phyloP scores from a whole-genome alignment of 2,113 vertebrate species.

The Melanerpes aurifrons region DNA sequence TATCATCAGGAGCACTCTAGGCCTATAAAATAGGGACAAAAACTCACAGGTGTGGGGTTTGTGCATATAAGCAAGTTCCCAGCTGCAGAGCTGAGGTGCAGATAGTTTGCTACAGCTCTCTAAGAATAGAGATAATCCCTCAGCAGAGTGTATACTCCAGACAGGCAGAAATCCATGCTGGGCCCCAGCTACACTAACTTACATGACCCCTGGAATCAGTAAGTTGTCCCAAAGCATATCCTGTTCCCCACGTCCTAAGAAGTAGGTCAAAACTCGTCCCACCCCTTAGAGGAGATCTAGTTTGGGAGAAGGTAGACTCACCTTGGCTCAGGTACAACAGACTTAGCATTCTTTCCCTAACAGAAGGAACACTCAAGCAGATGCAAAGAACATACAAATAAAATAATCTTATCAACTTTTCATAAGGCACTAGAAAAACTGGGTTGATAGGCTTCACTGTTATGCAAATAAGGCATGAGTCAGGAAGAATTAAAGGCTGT shows the following conservation, averaged over 20 bases:
- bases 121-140: background rate
- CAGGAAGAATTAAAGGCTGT: background rate
- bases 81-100: background rate
- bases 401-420: slow-evolving; percentile 21
- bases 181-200: background rate
- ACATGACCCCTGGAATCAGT: background rate
- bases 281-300: background rate
- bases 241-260: background rate
- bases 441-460: background rate
- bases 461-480: background rate
- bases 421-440: background rate
- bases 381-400: background rate
- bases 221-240: background rate
- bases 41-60: background rate
- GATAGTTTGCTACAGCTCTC: background rate
- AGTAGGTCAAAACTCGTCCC: background rate
- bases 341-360: background rate
- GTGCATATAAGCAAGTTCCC: background rate
- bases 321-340: background rate
- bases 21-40: background rate
- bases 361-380: background rate
- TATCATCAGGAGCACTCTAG: background rate
- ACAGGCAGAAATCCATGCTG: background rate
- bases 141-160: background rate
- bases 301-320: background rate